Percentiles rank a stretch among this genome's conserved stretches.
phyloP scores from a whole-genome alignment of 2,888 invertebrate genomes.

The Epirrhoe tristata region DNA sequence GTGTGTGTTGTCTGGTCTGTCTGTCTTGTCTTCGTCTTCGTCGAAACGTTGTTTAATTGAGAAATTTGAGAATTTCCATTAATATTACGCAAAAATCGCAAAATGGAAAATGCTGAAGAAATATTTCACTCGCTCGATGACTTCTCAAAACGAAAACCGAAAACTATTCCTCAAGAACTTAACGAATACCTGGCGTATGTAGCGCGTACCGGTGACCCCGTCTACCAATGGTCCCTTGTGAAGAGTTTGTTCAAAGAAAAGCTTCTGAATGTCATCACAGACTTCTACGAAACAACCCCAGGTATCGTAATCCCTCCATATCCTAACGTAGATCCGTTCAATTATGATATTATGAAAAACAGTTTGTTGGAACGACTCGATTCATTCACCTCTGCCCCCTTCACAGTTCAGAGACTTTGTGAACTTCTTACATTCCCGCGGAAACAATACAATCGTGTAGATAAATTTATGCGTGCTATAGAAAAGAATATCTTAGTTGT shows the following conservation, averaged over 20 bases:
- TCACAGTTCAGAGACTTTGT: conserved; percentile 97
- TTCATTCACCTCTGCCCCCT: conserved; percentile 95
- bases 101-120: conserved; percentile 94
- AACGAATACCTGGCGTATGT: conserved; percentile 96
- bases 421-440: conserved; percentile 96
- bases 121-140: conserved; percentile 93
- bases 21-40: background rate
- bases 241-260: conserved; percentile 96
- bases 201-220: conserved; percentile 96
- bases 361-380: conserved; percentile 93
- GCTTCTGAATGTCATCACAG: conserved; percentile 93
- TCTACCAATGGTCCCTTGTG: conserved; percentile 96
- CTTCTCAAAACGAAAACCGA: conserved; percentile 90
- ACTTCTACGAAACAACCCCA: conserved; percentile 93
- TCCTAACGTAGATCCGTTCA: conserved; percentile 96
- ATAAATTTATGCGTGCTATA: conserved; percentile 98
- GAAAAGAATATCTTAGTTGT: conserved; percentile 98
- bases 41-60: background rate
- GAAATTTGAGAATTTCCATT: background rate
- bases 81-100: conserved; percentile 50
- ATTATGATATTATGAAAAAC: conserved; percentile 95
- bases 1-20: background rate
- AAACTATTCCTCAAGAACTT: conserved; percentile 94
- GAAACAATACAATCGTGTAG: conserved; percentile 97
- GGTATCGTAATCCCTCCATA: conserved; percentile 92